Conservation (phyloP, 2,797 vertebrate genomes). For the Parambassis ranga region DNA sequence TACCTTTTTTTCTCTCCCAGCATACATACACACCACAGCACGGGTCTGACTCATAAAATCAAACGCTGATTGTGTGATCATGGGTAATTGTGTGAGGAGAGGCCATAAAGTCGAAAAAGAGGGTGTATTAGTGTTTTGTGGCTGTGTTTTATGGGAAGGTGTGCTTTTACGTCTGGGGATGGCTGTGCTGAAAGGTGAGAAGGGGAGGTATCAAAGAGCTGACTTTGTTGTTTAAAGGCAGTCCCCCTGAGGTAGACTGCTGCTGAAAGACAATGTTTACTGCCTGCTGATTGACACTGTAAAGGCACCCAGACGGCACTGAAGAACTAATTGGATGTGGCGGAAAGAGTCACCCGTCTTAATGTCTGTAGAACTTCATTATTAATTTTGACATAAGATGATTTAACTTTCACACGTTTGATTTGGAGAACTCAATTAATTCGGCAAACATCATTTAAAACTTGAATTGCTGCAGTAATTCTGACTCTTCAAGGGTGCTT, state of each 20-base stretch:
- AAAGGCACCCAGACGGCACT: constrained; percentile 65
- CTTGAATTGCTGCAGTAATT: constrained; percentile 6
- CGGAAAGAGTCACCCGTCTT: constrained; percentile 63
- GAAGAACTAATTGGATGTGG: constrained; percentile 66
- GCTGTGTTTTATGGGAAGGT: constrained; percentile 74
- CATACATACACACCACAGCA: constrained; percentile 22
- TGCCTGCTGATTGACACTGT: constrained; percentile 72
- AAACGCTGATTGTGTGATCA: constrained; percentile 78
- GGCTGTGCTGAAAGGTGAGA: constrained; percentile 73
- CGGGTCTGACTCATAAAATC: constrained; percentile 66
- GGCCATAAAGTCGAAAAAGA: constrained; percentile 71
- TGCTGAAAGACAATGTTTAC: constrained; percentile 74
- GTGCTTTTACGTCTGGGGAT: constrained; percentile 64
- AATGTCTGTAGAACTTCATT: constrained; percentile 54
- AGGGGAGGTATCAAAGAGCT: constrained; percentile 74
- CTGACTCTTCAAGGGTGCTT: not conserved
- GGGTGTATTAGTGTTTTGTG: constrained; percentile 74
- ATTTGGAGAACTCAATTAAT: constrained; percentile 57
- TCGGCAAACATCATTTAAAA: constrained; percentile 32
- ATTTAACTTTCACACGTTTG: constrained; percentile 48
- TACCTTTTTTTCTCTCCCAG: not conserved
- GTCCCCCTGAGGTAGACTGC: constrained; percentile 64
- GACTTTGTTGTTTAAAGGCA: constrained; percentile 77
- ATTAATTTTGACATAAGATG: constrained; percentile 51
- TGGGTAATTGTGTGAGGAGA: constrained; percentile 75